Percentiles rank a stretch among this genome's conserved stretches.
phyloP scores from a whole-genome alignment of 2,797 vertebrate genomes.

The Notolepis coatsorum region DNA sequence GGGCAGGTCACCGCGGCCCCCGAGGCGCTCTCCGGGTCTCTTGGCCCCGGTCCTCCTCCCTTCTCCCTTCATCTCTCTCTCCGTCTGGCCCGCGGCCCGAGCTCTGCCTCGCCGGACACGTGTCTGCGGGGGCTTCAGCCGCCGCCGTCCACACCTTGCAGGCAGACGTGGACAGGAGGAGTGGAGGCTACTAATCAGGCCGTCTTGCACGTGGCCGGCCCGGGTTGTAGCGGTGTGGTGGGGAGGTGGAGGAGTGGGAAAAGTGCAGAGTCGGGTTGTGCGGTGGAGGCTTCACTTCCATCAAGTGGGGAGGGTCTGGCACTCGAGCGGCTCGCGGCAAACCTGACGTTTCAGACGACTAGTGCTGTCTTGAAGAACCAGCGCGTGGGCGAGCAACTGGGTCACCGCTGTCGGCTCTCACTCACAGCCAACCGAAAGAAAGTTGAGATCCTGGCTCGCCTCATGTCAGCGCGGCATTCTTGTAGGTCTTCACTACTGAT shows the following conservation, averaged over 20 bases:
- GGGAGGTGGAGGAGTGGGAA: constrained; percentile 2
- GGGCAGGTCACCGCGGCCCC: constrained; percentile 42
- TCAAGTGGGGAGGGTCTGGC: too few relatives aligned
- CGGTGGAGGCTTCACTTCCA: background rate
- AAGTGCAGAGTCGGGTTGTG: background rate
- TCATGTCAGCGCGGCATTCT: constrained; percentile 38
- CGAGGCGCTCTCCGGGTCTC: constrained; percentile 22
- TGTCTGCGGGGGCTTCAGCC: background rate
- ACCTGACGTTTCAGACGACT: constrained; percentile 7
- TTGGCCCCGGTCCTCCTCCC: background rate
- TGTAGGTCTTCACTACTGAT: constrained; percentile 36
- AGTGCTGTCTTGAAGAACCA: background rate
- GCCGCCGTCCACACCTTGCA: background rate
- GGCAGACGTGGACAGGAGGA: background rate
- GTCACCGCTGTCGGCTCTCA: constrained; percentile 2
- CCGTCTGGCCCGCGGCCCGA: constrained; percentile 12
- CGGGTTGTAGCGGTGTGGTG: constrained; percentile 5
- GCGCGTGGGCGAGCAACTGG: constrained; percentile 20
- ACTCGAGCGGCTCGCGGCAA: too few relatives aligned
- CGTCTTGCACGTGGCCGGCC: constrained; percentile 6
- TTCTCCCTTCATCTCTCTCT: too few relatives aligned
- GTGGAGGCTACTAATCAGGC: constrained; percentile 20
- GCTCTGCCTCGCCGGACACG: background rate
- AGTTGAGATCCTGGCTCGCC: constrained; percentile 28
- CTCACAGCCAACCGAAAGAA: constrained; percentile 28